phyloP scores from a whole-genome alignment of 2,888 invertebrate species.

The Ecliptopera silaceata region DNA sequence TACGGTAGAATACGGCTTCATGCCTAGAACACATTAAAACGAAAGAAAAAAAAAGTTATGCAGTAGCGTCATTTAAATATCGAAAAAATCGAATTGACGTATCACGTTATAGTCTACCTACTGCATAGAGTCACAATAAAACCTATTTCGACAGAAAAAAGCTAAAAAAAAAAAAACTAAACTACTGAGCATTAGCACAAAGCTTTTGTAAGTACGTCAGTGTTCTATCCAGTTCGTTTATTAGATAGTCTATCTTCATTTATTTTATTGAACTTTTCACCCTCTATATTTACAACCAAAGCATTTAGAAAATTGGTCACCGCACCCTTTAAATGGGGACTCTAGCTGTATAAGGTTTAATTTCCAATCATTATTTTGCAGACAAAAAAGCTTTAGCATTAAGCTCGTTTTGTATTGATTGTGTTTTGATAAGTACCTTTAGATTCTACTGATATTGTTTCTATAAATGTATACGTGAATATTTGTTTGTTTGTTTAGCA shows the following conservation, averaged over 20 bases:
- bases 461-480: too few species aligned
- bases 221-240: background rate
- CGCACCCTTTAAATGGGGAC: constrained; percentile 23
- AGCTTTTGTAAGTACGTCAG: background rate
- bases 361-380: background rate
- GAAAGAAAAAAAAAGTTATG: background rate
- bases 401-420: too few species aligned
- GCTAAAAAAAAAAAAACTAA: background rate
- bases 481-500: too few species aligned
- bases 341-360: background rate
- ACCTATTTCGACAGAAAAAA: background rate
- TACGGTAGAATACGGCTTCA: background rate
- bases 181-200: background rate
- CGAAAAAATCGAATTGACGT: background rate
- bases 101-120: background rate
- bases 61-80: constrained; percentile 1
- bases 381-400: too few species aligned
- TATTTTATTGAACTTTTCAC: constrained; percentile 12
- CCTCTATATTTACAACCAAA: constrained; percentile 16
- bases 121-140: background rate
- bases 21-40: constrained; percentile 3
- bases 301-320: constrained; percentile 26
- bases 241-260: background rate
- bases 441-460: too few species aligned
- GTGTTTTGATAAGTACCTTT: too few species aligned